phyloP scores from a whole-genome alignment of 2,888 invertebrate genomes.

The Exephanes ischioxanthus region DNA sequence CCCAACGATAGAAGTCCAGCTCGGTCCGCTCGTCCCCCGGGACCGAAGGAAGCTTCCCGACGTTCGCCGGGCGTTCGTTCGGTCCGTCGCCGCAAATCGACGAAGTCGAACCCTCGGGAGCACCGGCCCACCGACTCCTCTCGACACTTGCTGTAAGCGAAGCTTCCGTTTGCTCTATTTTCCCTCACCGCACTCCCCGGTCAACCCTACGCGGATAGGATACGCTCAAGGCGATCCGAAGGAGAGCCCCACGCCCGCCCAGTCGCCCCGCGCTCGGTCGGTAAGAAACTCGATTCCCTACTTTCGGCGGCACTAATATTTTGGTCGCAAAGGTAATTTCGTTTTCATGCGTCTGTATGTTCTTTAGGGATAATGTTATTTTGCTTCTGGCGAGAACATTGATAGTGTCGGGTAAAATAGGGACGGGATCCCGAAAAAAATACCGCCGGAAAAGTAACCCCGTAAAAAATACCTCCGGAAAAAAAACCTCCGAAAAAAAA shows the following conservation, averaged over 20 bases:
- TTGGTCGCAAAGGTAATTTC: no score
- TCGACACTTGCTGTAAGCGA: constrained; percentile 68
- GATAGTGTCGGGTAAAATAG: no score
- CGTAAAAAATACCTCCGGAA: no score
- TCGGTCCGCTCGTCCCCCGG: constrained; percentile 78
- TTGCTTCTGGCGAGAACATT: no score
- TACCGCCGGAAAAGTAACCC: no score
- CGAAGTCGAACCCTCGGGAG: constrained; percentile 76
- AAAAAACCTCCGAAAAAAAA: no score
- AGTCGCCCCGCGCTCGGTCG: no score
- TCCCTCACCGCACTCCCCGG: not conserved
- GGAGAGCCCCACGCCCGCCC: not conserved
- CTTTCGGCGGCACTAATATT: no score
- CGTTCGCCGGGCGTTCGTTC: constrained; percentile 72
- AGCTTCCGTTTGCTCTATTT: not conserved
- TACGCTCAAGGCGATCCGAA: not conserved
- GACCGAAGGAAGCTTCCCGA: constrained; percentile 63
- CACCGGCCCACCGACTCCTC: constrained; percentile 63
- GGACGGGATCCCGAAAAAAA: no score
- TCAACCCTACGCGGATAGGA: not conserved
- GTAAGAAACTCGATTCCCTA: no score
- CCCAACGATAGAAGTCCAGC: constrained; percentile 76
- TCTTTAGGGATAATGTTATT: no score
- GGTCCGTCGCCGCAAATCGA: constrained; percentile 79
- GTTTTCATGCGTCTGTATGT: no score